These are phyloP conservation scores for Xenopus petersii DNA, from an alignment of 2,797 vertebrate species.

Conservation along the genomic window DNA sequence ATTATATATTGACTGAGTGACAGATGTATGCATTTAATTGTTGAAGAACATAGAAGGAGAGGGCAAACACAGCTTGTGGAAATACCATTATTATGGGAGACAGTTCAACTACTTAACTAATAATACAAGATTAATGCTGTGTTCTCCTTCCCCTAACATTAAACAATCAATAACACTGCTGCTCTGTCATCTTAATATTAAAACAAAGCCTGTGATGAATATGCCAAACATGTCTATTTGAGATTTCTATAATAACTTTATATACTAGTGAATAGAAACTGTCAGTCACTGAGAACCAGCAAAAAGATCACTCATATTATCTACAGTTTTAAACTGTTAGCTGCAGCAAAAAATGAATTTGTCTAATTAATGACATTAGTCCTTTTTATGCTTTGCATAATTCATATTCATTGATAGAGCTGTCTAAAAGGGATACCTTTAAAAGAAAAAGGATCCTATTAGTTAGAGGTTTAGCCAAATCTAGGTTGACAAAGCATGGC, in stretches of 20 bases:
- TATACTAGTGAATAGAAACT: slow-evolving; percentile 64
- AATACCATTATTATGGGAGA: not conserved
- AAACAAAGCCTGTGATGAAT: slow-evolving; percentile 46
- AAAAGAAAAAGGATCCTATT: slow-evolving; percentile 96
- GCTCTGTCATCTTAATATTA: slow-evolving; percentile 44
- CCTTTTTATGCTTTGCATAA: slow-evolving; percentile 89
- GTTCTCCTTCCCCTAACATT: slow-evolving; percentile 19
- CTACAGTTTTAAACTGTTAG: slow-evolving; percentile 75
- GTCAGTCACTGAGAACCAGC: slow-evolving; percentile 65
- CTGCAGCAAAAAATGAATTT: slow-evolving; percentile 91
- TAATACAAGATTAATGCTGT: slow-evolving; percentile 23
- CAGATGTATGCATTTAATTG: too few species aligned
- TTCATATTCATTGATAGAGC: slow-evolving; percentile 97
- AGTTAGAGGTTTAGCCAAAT: slow-evolving; percentile 92
- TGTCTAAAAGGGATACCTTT: slow-evolving; percentile 85
- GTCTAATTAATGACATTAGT: slow-evolving; percentile 97
- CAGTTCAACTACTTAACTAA: slow-evolving; percentile 5
- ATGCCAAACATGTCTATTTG: slow-evolving; percentile 45
- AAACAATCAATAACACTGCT: slow-evolving; percentile 31
- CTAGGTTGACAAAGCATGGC: slow-evolving; percentile 89
- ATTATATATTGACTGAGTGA: too few species aligned
- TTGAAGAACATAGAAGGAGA: too few species aligned
- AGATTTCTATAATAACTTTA: slow-evolving; percentile 60
- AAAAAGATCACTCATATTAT: slow-evolving; percentile 65
- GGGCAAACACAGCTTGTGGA: not conserved